Conservation (phyloP, 37 sponge, comb jelly and placozoan genomes). For the Spongia lamella region DNA sequence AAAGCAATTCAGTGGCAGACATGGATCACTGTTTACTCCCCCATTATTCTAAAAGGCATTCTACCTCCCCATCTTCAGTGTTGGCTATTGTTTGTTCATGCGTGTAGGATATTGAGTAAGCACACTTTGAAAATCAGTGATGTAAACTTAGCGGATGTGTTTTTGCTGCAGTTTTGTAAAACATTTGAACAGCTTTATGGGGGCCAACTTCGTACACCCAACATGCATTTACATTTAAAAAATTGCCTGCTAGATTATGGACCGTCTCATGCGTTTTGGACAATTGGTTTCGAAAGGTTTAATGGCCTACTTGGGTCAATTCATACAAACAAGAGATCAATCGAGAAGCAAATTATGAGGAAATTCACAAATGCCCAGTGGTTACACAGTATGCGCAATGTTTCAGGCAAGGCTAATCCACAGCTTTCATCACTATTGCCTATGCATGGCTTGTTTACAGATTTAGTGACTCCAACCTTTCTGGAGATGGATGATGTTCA, state of each 20-base stretch:
- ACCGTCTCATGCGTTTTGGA: slow-evolving; percentile 65
- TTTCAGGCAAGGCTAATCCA: no score
- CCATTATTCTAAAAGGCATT: slow-evolving; percentile 40
- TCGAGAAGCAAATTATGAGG: slow-evolving; percentile 54
- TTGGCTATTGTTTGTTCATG: slow-evolving; percentile 67
- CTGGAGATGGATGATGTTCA: background rate
- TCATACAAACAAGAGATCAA: slow-evolving; percentile 32
- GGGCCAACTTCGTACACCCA: slow-evolving; percentile 24
- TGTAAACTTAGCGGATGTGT: slow-evolving; percentile 27
- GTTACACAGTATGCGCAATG: no score
- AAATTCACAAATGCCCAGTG: no score
- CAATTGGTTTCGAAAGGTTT: slow-evolving; percentile 47
- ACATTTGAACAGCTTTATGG: slow-evolving; percentile 51
- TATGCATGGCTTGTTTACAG: background rate
- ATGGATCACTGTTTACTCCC: slow-evolving; percentile 62
- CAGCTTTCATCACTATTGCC: background rate
- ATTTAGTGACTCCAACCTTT: background rate
- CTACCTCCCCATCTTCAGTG: slow-evolving; percentile 35
- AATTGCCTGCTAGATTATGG: slow-evolving; percentile 58
- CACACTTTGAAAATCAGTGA: slow-evolving; percentile 28
- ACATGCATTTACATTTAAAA: slow-evolving; percentile 53
- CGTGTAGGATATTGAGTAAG: slow-evolving; percentile 28
- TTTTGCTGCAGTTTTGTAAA: slow-evolving; percentile 27
- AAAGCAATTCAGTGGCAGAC: slow-evolving; percentile 66
- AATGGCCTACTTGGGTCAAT: slow-evolving; percentile 61